Evolutionary conservation across 1,140 invertebrate species (phyloP).

Genomic region (Oncopodura yosiiana): DNA sequence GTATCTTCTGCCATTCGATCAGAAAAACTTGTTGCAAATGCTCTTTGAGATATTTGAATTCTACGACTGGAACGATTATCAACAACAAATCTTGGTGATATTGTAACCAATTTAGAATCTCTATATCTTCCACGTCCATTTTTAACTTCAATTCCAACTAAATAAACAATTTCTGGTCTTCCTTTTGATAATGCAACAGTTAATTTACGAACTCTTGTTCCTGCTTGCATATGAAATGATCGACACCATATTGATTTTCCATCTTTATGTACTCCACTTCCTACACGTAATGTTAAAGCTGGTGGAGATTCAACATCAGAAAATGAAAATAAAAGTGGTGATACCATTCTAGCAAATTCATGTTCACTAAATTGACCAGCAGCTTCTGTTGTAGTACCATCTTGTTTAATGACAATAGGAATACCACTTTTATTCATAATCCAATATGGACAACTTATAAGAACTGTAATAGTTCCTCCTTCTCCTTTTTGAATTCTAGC

Average conservation of each 20-base stretch:
- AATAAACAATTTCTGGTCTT: slow-evolving; percentile 55
- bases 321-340: slow-evolving; percentile 89
- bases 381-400: slow-evolving; percentile 63
- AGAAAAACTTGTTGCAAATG: slow-evolving; percentile 53
- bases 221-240: slow-evolving; percentile 67
- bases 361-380: slow-evolving; percentile 93
- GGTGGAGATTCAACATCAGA: slow-evolving; percentile 70
- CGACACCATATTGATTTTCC: slow-evolving; percentile 58
- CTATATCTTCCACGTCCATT: slow-evolving; percentile 76
- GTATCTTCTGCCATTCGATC: slow-evolving; percentile 56
- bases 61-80: slow-evolving; percentile 77
- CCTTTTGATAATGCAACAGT: slow-evolving; percentile 52
- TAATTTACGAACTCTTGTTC: slow-evolving; percentile 57
- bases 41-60: slow-evolving; percentile 79
- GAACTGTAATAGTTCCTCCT: slow-evolving; percentile 50
- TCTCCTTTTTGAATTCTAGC: slow-evolving; percentile 47
- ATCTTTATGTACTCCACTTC: slow-evolving; percentile 54
- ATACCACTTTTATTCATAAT: slow-evolving; percentile 90
- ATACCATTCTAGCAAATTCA: slow-evolving; percentile 79
- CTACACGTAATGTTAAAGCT: slow-evolving; percentile 57
- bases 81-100: slow-evolving; percentile 84
- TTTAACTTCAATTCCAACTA: slow-evolving; percentile 78
- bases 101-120: slow-evolving; percentile 80
- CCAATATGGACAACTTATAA: slow-evolving; percentile 81
- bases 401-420: slow-evolving; percentile 86